phyloP scores from a whole-genome alignment of 2,888 invertebrate species.

The Rhabditoides inermis region DNA sequence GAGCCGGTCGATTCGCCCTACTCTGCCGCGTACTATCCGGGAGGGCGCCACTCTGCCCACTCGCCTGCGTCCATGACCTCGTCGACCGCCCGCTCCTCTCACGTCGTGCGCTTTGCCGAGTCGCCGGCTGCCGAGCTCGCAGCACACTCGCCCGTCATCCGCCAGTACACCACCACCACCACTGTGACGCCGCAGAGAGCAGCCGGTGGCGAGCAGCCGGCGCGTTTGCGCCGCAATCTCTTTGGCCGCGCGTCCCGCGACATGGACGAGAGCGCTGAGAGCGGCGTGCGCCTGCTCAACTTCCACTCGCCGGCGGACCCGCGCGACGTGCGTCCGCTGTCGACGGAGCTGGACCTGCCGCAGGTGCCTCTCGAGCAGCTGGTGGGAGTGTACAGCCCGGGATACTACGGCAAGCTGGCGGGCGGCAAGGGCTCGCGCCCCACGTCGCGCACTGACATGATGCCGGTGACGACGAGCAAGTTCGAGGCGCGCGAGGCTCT shows the following conservation, averaged over 20 bases:
- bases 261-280: neutral
- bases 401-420: slow-evolving; percentile 11
- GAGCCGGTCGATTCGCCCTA: slow-evolving; percentile 17
- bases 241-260: neutral
- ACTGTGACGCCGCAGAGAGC: neutral
- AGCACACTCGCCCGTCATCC: neutral
- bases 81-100: slow-evolving; percentile 11
- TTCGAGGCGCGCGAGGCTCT: slow-evolving; percentile 10
- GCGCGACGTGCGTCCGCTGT: neutral
- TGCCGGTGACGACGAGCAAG: neutral
- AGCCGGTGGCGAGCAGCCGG: neutral
- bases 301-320: neutral
- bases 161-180: neutral
- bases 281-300: neutral
- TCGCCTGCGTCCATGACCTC: slow-evolving; percentile 7
- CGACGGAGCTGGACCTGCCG: slow-evolving; percentile 11
- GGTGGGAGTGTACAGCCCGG: slow-evolving; percentile 21
- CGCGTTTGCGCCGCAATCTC: neutral
- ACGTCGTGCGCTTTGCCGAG: slow-evolving; percentile 5
- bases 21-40: slow-evolving; percentile 12
- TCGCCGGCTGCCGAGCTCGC: neutral
- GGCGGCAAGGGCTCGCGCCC: neutral
- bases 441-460: neutral
- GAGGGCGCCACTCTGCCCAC: slow-evolving; percentile 8
- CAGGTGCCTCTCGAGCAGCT: slow-evolving; percentile 18